phyloP scores from a whole-genome alignment of 64 coral and sea anemone species.

The Catalaphyllia jardinei region DNA sequence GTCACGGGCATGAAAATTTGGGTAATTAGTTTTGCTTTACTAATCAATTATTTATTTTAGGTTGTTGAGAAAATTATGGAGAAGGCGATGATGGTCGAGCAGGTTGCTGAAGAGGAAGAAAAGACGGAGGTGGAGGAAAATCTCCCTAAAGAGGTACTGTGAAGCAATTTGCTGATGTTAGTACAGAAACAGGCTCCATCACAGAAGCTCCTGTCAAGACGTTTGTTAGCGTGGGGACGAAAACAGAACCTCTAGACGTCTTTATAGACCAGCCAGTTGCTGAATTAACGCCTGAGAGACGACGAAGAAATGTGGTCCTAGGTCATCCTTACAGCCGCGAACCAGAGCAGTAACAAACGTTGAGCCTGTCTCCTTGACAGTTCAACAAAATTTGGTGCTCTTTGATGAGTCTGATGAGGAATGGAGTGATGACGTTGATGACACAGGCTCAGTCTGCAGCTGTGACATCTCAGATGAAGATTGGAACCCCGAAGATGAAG shows the following conservation, averaged over 20 bases:
- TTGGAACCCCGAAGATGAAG: not conserved
- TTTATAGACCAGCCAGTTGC: too few species aligned
- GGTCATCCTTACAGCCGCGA: not conserved
- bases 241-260: not conserved
- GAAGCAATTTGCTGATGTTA: not conserved
- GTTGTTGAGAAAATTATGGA: conserved; percentile 26
- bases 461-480: conserved; percentile 3
- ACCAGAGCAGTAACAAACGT: conserved; percentile 1
- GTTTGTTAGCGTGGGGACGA: not conserved
- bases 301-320: not conserved
- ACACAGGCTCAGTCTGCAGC: not conserved
- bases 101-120: not conserved
- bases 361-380: not conserved
- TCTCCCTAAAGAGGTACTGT: not conserved
- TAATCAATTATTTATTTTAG: not conserved
- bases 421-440: conserved; percentile 13
- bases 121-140: not conserved
- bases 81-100: not conserved
- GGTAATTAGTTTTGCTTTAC: too few species aligned
- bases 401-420: not conserved
- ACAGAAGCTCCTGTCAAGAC: not conserved
- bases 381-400: not conserved
- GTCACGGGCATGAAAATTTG: too few species aligned
- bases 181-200: not conserved
- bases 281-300: not conserved